Conservation (phyloP, 1,140 invertebrate genomes). For the Dreissena polymorpha region DNA sequence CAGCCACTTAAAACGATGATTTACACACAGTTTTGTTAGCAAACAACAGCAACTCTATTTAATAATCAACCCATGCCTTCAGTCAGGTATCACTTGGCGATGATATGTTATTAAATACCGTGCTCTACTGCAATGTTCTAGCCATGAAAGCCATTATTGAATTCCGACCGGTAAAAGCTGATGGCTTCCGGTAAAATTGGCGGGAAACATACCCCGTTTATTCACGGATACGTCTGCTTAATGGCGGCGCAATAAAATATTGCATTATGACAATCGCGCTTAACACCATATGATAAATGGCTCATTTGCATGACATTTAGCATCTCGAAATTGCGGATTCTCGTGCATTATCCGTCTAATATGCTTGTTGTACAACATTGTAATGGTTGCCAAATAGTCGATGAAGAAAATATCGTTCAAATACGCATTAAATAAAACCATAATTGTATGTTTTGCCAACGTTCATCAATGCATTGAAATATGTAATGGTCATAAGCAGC, state of each 20-base stretch:
- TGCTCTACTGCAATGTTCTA: too few species aligned
- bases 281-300: slow-evolving; percentile 42
- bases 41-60: too few species aligned
- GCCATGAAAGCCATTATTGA: slow-evolving; percentile 1
- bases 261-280: slow-evolving; percentile 42
- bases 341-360: too few species aligned
- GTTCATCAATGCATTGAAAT: too few species aligned
- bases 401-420: background rate
- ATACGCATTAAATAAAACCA: background rate
- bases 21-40: too few species aligned
- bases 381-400: background rate
- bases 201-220: slow-evolving; percentile 28
- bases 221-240: slow-evolving; percentile 25
- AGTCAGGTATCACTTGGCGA: too few species aligned
- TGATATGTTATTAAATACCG: too few species aligned
- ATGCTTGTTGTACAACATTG: background rate
- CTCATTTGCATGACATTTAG: slow-evolving; percentile 37
- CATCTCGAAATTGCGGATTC: too few species aligned
- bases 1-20: too few species aligned
- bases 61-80: too few species aligned
- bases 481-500: too few species aligned
- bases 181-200: slow-evolving; percentile 25
- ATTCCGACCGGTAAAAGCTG: background rate
- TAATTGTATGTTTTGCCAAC: background rate
- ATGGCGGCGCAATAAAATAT: slow-evolving; percentile 48